Evolutionary conservation across 2,797 vertebrate species (phyloP).

Genomic region (Phalanger gymnotis): DNA sequence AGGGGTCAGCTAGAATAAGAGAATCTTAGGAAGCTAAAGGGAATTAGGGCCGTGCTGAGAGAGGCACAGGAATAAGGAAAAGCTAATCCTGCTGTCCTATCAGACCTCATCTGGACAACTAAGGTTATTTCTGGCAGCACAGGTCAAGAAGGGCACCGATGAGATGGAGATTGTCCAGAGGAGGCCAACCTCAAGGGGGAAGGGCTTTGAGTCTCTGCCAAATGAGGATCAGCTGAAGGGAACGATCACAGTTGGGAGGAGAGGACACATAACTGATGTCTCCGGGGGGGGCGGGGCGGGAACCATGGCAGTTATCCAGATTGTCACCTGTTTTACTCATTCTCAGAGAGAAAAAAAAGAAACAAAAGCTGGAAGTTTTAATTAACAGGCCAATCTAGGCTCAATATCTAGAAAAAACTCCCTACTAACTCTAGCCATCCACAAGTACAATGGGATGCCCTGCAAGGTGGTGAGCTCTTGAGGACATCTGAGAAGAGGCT

Average conservation of each 20-base stretch:
- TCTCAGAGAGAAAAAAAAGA: neutral
- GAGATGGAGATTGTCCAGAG: neutral
- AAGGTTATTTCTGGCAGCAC: neutral
- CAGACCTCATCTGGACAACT: neutral
- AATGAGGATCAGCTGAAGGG: neutral
- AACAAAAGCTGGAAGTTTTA: neutral
- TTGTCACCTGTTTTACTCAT: neutral
- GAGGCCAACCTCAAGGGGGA: neutral
- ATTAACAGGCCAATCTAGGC: neutral
- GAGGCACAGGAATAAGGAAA: neutral
- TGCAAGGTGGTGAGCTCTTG: neutral
- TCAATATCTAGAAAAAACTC: neutral
- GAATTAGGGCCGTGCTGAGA: neutral
- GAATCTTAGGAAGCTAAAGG: neutral
- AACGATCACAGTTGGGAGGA: neutral
- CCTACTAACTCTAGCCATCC: neutral
- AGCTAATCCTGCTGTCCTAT: neutral
- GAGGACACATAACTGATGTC: neutral
- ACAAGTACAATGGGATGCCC: neutral
- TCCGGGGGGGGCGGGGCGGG: too few species aligned
- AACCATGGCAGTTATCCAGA: too few species aligned
- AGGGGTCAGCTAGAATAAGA: neutral
- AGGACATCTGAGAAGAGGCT: neutral
- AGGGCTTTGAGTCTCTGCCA: neutral
- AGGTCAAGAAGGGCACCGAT: neutral